Base-by-base conservation (phyloP, 2,888 invertebrate species). In the Troglohyphantes excavatus region DNA sequence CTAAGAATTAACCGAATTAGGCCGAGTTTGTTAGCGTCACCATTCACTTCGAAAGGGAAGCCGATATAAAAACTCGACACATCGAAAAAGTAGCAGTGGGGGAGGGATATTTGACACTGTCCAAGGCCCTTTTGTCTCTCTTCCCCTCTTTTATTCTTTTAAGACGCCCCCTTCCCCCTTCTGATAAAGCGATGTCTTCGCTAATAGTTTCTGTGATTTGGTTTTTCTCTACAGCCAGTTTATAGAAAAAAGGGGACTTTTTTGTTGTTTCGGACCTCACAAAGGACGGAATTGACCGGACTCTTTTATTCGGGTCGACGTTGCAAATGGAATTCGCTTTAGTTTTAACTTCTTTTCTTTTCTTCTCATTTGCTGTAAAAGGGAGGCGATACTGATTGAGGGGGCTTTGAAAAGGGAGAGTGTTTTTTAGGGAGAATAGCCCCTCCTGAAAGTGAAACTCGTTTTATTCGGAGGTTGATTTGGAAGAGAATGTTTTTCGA, bases 1-100 rank as follows among this genome's bases (percentile, higher is more conserved):
- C 85, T 76, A 70, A 75, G 82, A 89, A 89, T 89, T 89, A 89
- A 89, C 88, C 82, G 88, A 89, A 89, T 89, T 89, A 89, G 88
- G 68, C 29, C 33, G 76, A 76, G 76, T 89, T 89, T 89, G 82
- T 89, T 89, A 89, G 88, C 59, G 88, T 76, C 76, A 61, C 75
- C 29, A 67, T 82, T 82, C 82, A 61, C 75, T 76, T 70, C 59
- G 46, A 70, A 82, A 82, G 21, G 26, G 63, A 63, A 70, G 65
- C 7, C 9, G 39, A 39, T 13, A 2, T 13, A 39, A 39, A 39
- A 39, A 39, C 39, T 39, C 39, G 13, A 11, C 39, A 39, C 39
- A 39, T 2, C 13, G 39, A 39, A 39, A 13, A 39, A 39, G 39
- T 39, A 13, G n/a, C n/a, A n/a, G 39, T 11, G 68, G 33, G 21